Evolutionary conservation across 2,888 invertebrate species (phyloP), one percentile per base, ranked within the genome.

Genomic region (Arrhopalites spinosus): DNA sequence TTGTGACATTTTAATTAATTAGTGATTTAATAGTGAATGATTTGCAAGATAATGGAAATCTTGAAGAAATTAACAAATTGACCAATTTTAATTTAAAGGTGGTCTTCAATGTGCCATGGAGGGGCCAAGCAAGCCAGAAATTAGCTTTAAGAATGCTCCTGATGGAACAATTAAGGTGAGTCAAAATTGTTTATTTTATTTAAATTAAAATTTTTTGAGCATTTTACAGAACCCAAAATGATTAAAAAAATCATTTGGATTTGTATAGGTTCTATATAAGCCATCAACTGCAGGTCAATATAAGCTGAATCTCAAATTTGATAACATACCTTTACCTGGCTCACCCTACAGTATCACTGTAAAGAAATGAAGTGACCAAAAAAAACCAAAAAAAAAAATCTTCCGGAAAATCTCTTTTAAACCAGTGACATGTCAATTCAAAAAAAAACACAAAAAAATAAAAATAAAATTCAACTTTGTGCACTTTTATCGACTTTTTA

Each of bases 21-120:
- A 11, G 3, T 3, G 36, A 7, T 11, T 36, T 36, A 36, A 36
- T 36, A 36, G n/a, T n/a, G n/a, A n/a, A n/a, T n/a, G n/a, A n/a
- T n/a, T n/a, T n/a, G n/a, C n/a, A n/a, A n/a, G n/a, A n/a, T n/a
- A n/a, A n/a, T n/a, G n/a, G n/a, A n/a, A n/a, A n/a, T n/a, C n/a
- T n/a, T n/a, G n/a, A n/a, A n/a, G n/a, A n/a, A n/a, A n/a, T n/a
- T n/a, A n/a, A n/a, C n/a, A n/a, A n/a, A n/a, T n/a, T n/a, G n/a
- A n/a, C n/a, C n/a, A 36, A 36, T 36, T 36, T 36, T 36, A 36
- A 36, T 36, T 36, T 30, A 45, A 70, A 82, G 83, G 77, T 77
- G 81, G 80, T 29, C 76, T 83, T n/a, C 81, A 81, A 76, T 80
- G 80, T 64, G 71, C 78, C 29, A 79, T 83, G 80, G 83, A 83